Percentiles rank a stretch among this genome's conserved stretches.
Conservation (phyloP, 2,113 vertebrate genomes). For the Heloderma charlesbogerti region DNA sequence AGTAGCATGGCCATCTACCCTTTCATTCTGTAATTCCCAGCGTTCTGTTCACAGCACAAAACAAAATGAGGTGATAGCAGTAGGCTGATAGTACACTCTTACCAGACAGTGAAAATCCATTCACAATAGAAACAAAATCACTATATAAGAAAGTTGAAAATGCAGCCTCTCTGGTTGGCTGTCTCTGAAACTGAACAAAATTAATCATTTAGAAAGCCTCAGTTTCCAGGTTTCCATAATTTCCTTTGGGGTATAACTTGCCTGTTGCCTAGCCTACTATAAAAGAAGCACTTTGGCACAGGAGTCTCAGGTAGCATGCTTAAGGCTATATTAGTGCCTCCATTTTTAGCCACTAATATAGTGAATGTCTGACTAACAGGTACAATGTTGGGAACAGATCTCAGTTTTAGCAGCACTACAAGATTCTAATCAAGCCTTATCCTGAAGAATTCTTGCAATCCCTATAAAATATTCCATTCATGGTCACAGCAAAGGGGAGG, state of each 20-base stretch:
- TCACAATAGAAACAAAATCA: background rate
- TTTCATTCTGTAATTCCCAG: background rate
- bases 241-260: background rate
- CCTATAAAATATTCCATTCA: constrained; percentile 1
- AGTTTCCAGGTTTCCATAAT: background rate
- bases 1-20: background rate
- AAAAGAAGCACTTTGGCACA: background rate
- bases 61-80: background rate
- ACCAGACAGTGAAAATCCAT: background rate
- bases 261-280: background rate
- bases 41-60: background rate
- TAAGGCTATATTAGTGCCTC: background rate
- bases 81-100: background rate
- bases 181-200: background rate
- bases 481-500: background rate
- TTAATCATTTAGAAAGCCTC: background rate
- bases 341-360: background rate
- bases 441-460: background rate
- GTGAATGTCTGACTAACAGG: background rate
- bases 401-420: background rate
- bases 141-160: background rate
- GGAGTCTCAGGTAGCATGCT: background rate
- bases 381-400: background rate
- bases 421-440: background rate
- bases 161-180: background rate